phyloP scores from a whole-genome alignment of 2,888 invertebrate species.

The Cheilosia soror region DNA sequence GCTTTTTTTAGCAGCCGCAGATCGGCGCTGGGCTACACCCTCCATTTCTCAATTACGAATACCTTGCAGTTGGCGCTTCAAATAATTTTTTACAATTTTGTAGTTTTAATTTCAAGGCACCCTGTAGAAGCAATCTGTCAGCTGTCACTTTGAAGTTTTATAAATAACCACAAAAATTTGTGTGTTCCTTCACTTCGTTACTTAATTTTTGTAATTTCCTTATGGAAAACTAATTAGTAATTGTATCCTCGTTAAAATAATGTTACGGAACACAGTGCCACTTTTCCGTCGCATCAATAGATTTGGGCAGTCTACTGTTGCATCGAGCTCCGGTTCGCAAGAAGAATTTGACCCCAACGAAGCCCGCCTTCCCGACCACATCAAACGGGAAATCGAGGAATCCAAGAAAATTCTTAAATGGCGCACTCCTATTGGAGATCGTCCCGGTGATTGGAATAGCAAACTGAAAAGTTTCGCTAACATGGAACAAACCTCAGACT shows the following conservation, averaged over 20 bases:
- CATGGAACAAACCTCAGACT: conserved; percentile 84
- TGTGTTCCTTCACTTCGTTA: neutral
- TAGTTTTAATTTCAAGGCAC: neutral
- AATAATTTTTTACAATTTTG: no score
- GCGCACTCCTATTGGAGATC: conserved; percentile 87
- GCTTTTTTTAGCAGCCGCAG: no score
- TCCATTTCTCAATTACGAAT: no score
- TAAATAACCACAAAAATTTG: neutral
- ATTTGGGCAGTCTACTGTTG: neutral
- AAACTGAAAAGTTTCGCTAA: conserved; percentile 86
- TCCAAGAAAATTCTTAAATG: conserved; percentile 85
- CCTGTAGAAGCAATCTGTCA: neutral
- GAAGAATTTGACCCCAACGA: conserved; percentile 50
- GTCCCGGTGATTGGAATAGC: conserved; percentile 86
- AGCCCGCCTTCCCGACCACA: conserved; percentile 71
- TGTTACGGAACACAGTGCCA: conserved; percentile 39
- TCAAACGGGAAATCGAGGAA: conserved; percentile 79
- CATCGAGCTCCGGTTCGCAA: neutral
- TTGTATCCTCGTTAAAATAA: neutral
- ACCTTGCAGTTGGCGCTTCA: no score
- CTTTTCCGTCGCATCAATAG: neutral
- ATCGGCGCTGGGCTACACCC: no score
- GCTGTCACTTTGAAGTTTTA: conserved; percentile 34
- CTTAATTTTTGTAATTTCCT: conserved; percentile 12
- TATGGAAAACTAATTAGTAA: neutral